Evolutionary conservation across 2,888 invertebrate genomes (phyloP).

Genomic region (Melikaiella ostensackeni): DNA sequence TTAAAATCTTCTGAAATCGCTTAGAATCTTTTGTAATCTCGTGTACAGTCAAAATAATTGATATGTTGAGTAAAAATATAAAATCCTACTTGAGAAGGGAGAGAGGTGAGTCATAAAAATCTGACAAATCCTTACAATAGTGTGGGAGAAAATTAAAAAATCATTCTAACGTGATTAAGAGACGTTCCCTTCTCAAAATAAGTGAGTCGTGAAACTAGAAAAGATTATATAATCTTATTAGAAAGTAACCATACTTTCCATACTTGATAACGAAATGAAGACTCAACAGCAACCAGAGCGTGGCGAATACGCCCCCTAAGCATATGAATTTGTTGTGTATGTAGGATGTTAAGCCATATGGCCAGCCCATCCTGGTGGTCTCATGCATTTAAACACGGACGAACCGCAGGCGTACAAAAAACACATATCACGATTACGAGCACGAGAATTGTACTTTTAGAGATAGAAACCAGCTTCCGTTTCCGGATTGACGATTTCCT

Average conservation of each 20-base stretch:
- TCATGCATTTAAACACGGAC: background rate
- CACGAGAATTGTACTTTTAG: conserved; percentile 62
- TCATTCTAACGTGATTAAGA: too few species aligned
- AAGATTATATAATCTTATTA: conserved; percentile 12
- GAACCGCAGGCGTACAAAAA: conserved; percentile 45
- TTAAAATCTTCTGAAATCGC: too few species aligned
- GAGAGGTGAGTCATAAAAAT: too few species aligned
- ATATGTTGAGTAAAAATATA: too few species aligned
- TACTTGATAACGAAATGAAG: conserved; percentile 1
- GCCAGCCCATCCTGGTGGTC: background rate
- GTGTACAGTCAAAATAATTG: too few species aligned
- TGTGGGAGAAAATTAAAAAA: too few species aligned
- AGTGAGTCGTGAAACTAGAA: background rate
- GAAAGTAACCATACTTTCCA: background rate
- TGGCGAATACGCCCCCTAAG: background rate
- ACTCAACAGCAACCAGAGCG: background rate
- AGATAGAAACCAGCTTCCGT: background rate
- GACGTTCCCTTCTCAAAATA: background rate
- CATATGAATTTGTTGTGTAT: background rate
- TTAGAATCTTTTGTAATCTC: too few species aligned
- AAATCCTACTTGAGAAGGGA: too few species aligned
- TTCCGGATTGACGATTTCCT: conserved; percentile 8
- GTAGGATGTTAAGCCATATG: background rate
- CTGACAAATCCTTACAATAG: too few species aligned
- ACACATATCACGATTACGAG: conserved; percentile 70